These are phyloP conservation scores for Melanostoma mellinum DNA, from an alignment of 2,888 invertebrate genomes.

Conservation along the genomic window DNA sequence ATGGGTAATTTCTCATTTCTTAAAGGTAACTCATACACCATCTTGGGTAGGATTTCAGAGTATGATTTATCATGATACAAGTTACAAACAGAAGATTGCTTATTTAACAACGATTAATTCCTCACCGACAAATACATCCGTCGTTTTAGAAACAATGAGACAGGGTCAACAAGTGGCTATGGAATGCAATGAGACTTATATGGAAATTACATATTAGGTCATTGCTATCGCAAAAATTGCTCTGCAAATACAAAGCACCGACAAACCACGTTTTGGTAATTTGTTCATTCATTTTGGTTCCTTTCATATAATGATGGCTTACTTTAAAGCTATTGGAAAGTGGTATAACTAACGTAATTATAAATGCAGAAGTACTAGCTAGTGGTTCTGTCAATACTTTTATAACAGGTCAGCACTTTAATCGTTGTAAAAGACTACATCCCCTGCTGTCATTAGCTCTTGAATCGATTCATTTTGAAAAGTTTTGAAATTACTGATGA, in stretches of 20 bases:
- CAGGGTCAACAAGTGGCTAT: background rate
- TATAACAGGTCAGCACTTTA: background rate
- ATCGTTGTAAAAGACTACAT: background rate
- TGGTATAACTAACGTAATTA: constrained; percentile 51
- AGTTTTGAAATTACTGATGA: background rate
- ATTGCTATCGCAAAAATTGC: constrained; percentile 11
- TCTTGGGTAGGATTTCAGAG: background rate
- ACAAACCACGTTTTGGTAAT: constrained; percentile 68
- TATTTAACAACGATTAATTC: background rate
- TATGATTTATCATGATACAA: background rate
- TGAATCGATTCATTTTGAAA: background rate
- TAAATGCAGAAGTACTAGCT: constrained; percentile 38
- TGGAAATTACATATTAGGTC: constrained; percentile 43
- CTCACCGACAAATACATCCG: background rate
- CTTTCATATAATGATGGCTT: constrained; percentile 74
- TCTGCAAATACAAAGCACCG: constrained; percentile 31
- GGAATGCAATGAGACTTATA: no score
- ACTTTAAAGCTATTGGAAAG: constrained; percentile 74
- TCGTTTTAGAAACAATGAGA: constrained; percentile 24
- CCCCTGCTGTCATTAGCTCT: background rate
- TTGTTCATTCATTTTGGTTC: constrained; percentile 73
- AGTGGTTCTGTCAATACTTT: constrained; percentile 1
- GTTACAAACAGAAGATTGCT: background rate
- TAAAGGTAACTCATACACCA: background rate
- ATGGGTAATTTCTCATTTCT: background rate